Evolutionary conservation across 2,113 vertebrate species (phyloP).

Genomic region (Austrofundulus limnaeus): DNA sequence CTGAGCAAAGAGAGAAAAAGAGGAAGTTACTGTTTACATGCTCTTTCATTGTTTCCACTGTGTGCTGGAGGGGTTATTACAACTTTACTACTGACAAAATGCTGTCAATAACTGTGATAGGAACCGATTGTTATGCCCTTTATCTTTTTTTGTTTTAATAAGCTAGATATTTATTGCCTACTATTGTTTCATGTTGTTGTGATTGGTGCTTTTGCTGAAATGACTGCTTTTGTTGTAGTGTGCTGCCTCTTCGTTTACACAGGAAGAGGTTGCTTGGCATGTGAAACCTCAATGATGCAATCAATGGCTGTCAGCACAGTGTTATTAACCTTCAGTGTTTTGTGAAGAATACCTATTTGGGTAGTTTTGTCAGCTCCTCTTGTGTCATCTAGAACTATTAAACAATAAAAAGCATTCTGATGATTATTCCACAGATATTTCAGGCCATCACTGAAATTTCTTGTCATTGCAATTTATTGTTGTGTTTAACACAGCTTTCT

Average conservation of each 20-base stretch:
- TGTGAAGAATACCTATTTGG: constrained; percentile 1
- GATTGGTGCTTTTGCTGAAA: neutral
- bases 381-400: no score
- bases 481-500: neutral
- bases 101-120: neutral
- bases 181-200: constrained; percentile 16
- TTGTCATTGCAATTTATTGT: constrained; percentile 1
- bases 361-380: neutral
- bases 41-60: constrained; percentile 46
- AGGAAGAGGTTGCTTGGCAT: constrained; percentile 58
- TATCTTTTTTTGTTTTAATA: neutral
- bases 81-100: constrained; percentile 1
- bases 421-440: neutral
- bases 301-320: constrained; percentile 21
- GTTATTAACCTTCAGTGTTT: constrained; percentile 6
- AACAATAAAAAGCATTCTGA: neutral
- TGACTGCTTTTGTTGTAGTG: constrained; percentile 4
- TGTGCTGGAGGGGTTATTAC: constrained; percentile 13
- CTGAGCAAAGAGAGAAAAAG: constrained; percentile 45
- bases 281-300: constrained; percentile 59
- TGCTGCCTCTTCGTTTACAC: constrained; percentile 45
- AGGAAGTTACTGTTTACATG: constrained; percentile 67
- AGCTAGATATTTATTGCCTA: neutral
- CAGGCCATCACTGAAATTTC: neutral
- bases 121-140: neutral